Evolutionary conservation across 2,888 invertebrate genomes (phyloP), one percentile per base, ranked within the genome.

Genomic region (Cheilosia grossa): DNA sequence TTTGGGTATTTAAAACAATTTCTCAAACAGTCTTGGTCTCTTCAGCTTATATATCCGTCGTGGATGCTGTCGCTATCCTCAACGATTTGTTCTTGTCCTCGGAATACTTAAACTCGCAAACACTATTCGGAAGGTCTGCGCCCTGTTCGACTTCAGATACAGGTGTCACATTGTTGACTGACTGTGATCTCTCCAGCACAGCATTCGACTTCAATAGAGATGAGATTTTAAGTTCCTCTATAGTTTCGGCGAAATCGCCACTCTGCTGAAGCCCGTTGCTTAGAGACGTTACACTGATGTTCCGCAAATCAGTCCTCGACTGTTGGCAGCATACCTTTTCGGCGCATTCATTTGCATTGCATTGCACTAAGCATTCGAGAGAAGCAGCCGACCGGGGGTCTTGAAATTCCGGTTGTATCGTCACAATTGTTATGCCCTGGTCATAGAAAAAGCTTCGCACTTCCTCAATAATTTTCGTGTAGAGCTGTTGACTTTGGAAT

Each of bases 361-460:
- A 91, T 72, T 90, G 90, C 81, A 91, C 89, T 24, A 91, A 88
- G 47, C 91, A 91, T 40, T 91, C 91, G 47, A 90, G 56, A 0
- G 90, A 91, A 2, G 88, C 82, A 5, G 88, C 88, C 13, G 72
- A 33, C 49, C 85, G 89, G 2, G 88, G 79, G 59, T 88, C 87
- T 83, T 90, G 92, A 90, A 97, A 98, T 91, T 98, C 98, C 0
- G 98, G 97, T 90, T 98, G 98, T 88, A 98, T 94, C 0, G 98
- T 97, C 10, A 97, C 96, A 85, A 96, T 94, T 3, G 95, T 94
- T 67, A 97, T 97, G 4, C 97, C 97, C 90, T 96, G 95, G 17
- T 95, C 95, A 70, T 94, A 93, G 90, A 98, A 96, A 89, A 97
- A 96, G 27, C 94, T 94, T 37, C 94, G 94, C 5, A 97, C 94